Conservation (phyloP, 2,888 invertebrate species). For the Margaritifera margaritifera region DNA sequence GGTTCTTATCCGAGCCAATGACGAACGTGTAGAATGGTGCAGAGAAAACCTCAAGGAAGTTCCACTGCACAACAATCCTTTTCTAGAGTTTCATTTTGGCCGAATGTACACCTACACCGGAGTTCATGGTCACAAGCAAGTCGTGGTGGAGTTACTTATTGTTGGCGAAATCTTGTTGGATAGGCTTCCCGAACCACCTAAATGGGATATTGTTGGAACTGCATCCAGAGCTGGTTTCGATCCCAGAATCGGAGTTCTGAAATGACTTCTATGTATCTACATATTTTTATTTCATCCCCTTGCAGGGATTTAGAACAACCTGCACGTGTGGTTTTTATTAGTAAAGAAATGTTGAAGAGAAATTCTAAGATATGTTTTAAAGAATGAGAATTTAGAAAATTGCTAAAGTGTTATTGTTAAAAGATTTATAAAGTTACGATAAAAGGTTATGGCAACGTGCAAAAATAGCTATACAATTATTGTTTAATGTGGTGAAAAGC, state of each 20-base stretch:
- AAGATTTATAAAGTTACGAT: no score
- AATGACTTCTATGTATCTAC: no score
- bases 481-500: no score
- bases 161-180: slow-evolving; percentile 35
- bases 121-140: slow-evolving; percentile 7
- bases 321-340: no score
- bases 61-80: slow-evolving; percentile 33
- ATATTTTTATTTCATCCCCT: no score
- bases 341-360: no score
- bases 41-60: slow-evolving; percentile 31
- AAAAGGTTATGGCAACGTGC: no score
- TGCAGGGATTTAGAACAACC: no score
- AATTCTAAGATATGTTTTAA: no score
- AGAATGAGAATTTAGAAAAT: no score
- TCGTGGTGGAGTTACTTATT: slow-evolving; percentile 32
- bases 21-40: slow-evolving; percentile 37
- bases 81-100: slow-evolving; percentile 28
- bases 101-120: slow-evolving; percentile 30
- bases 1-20: slow-evolving; percentile 23
- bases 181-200: slow-evolving; percentile 21
- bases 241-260: slow-evolving; percentile 26
- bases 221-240: slow-evolving; percentile 38
- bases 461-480: no score
- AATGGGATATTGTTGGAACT: slow-evolving; percentile 37
- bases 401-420: no score